Base-by-base conservation (phyloP, 30 jellyfish, hydroid and myxozoan genomes). In the Aurelia aurita complex sp. Pacific region DNA sequence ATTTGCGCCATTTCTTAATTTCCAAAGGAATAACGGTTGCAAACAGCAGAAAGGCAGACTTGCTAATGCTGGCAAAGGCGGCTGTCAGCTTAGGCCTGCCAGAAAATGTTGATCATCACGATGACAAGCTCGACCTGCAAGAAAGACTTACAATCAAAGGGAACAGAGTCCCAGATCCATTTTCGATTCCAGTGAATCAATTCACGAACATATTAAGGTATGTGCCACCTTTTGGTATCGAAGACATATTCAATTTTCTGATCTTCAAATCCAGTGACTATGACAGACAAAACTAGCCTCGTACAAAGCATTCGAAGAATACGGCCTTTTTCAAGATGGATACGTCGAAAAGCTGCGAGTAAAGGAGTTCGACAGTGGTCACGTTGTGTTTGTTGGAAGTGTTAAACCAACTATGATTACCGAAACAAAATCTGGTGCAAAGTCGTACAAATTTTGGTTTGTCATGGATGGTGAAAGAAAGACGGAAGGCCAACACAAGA, bases 101-200 rank as follows among this genome's bases (percentile, higher is more conserved):
- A 42, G 54, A 10, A 67, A 65, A 80, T 80, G 90, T 80, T 80
- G 90, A 80, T 80, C 90, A 80, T 82, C 90, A 80, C 38, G 89
- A 79, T 50, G 81, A 62, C 89, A 50, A 79, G 36, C 10, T 79
- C 14, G 89, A 79, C 86, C 73, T 76, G 86, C 67, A 79, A 79
- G 69, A 63, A 64, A 62, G 80, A 67, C 80, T 66, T 33, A 43
- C 36, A 34, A 79, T 79, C 68, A 79, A 79, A 79, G 89, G 89
- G 68, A 79, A 83, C 83, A 80, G 82, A 66, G 90, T 80, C 83
- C 90, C 90, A 80, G 83, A 80, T 69, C 90, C 83, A 36, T 81
- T 66, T 63, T 66, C 52, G 16, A 68, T 81, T 43, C 90, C 90
- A 55, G 65, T 17, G n/a, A 81, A 81, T 52, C 90, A 81, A 66